Evolutionary conservation across 2,113 vertebrate species (phyloP), one percentile per base, ranked within the genome.

Genomic region (Theristicus caerulescens): DNA sequence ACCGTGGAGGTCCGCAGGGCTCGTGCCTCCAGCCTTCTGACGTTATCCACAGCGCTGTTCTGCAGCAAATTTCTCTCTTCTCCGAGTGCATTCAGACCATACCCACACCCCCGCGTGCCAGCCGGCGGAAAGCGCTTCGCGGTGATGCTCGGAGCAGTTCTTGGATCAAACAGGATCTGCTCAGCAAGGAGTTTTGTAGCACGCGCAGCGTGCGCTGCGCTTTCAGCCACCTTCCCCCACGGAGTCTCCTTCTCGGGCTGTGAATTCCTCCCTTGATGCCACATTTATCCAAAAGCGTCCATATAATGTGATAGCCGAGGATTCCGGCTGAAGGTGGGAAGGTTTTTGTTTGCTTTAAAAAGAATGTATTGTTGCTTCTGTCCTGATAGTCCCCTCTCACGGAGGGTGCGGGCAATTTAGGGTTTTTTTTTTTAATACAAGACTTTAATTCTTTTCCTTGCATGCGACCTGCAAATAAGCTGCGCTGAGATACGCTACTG

Each of bases 1-100:
- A 0, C n/a, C 6, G 1, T 1, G 69, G 25, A 24, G 64, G 11
- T 26, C 40, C 9, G 1, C 6, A 1, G 3, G 52, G 26, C 13
- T 32, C 2, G 6, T 5, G 42, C 14, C 29, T 2, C 36, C 34
- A 10, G n/a, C 2, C 2, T 8, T 10, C 36, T 9, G 58, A 3
- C 12, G 1, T 52, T 10, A 8, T 0, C 71, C 82, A 26, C 87
- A 47, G 32, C 14, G 4, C 46, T 16, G 25, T 9, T 38, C 67
- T 13, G 46, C 40, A 12, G 46, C 52, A 10, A 1, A 11, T 36
- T 29, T 19, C 58, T 47, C 29, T 47, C 62, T 26, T 21, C 34
- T 36, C 49, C 12, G 2, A 17, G 52, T 1, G 7, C 49, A 1
- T 26, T 46, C 77, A 10, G 3, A 34, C 4, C 15, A 1, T 21